These are phyloP conservation scores for Ischnura elegans DNA, from an alignment of 2,888 invertebrate species.

Conservation along the genomic window DNA sequence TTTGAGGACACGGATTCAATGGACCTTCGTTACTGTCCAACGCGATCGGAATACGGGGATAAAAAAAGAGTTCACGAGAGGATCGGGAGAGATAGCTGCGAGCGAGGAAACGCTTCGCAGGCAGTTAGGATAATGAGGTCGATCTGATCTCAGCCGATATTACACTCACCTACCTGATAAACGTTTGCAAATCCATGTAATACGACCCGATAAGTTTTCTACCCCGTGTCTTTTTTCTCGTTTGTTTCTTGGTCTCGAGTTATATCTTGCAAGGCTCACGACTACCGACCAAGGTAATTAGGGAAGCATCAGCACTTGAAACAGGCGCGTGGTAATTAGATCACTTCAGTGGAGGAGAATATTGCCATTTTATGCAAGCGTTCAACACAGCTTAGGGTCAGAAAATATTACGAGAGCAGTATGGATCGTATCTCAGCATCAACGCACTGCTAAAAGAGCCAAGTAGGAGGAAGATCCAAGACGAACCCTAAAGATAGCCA, in stretches of 20 bases:
- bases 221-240: background rate
- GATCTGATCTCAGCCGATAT: background rate
- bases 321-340: background rate
- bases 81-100: background rate
- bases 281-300: background rate
- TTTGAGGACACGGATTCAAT: background rate
- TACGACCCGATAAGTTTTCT: background rate
- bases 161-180: background rate
- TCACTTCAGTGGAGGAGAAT: too few relatives aligned
- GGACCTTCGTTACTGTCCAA: background rate
- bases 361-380: too few relatives aligned
- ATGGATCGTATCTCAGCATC: too few relatives aligned
- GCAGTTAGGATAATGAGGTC: background rate
- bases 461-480: too few relatives aligned
- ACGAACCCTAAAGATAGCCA: too few relatives aligned
- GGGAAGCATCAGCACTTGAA: background rate
- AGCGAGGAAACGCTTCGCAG: background rate
- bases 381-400: too few relatives aligned
- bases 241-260: background rate
- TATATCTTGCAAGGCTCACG: background rate
- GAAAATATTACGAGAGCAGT: too few relatives aligned
- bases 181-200: background rate
- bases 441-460: too few relatives aligned
- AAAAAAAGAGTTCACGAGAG: background rate
- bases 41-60: background rate